Percentiles rank a stretch among this genome's conserved stretches.
These are phyloP conservation scores for Nomia melanderi DNA, from an alignment of 1,140 invertebrate genomes.

Conservation along the genomic window DNA sequence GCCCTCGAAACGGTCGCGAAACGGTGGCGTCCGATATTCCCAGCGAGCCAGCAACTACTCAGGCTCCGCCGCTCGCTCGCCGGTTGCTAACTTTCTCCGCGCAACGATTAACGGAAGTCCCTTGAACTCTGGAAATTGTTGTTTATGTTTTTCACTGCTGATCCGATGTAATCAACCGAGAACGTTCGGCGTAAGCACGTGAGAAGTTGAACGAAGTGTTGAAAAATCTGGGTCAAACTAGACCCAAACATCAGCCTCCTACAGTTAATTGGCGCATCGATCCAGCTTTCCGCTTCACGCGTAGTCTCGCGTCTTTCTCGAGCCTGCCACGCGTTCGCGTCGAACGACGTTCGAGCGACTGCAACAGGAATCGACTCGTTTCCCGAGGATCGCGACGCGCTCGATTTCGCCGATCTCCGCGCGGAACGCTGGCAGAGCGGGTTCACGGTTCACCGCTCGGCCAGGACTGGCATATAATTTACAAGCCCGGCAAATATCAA, in stretches of 20 bases:
- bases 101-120: too few relatives aligned
- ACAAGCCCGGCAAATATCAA: slow-evolving; percentile 46
- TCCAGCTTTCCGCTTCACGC: background rate
- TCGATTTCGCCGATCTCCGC: slow-evolving; percentile 57
- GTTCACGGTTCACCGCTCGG: slow-evolving; percentile 59
- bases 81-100: too few relatives aligned
- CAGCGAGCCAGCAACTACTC: background rate
- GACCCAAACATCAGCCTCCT: too few relatives aligned
- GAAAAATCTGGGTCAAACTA: too few relatives aligned
- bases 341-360: too few relatives aligned
- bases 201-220: too few relatives aligned
- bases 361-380: background rate
- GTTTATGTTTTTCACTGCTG: too few relatives aligned
- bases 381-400: background rate
- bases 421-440: slow-evolving; percentile 51
- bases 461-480: slow-evolving; percentile 58
- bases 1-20: background rate
- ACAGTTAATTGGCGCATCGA: slow-evolving; percentile 24
- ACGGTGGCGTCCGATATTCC: background rate
- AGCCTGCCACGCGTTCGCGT: too few relatives aligned
- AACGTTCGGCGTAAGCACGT: too few relatives aligned
- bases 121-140: too few relatives aligned
- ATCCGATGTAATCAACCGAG: too few relatives aligned
- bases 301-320: too few relatives aligned
- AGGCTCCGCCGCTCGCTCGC: background rate